These are phyloP conservation scores for Silurus meridionalis DNA, from an alignment of 2,113 vertebrate genomes.

Conservation along the genomic window DNA sequence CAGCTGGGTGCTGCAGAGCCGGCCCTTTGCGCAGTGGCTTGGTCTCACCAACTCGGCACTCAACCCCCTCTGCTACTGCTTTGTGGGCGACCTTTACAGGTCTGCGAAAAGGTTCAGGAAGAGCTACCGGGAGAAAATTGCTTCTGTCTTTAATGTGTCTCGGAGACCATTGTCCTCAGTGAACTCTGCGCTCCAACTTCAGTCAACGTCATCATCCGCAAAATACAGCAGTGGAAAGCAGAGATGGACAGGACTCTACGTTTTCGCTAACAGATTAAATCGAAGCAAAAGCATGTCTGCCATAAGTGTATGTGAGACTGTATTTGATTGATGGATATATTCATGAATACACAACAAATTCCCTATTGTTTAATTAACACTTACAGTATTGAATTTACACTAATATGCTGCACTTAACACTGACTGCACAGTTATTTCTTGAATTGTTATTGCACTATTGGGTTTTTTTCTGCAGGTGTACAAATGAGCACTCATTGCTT, in stretches of 20 bases:
- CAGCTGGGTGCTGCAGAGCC: conserved; percentile 62
- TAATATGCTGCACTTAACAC: neutral
- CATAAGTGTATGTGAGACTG: conserved; percentile 59
- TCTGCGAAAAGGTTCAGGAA: conserved; percentile 64
- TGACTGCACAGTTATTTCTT: neutral
- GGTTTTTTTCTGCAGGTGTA: neutral
- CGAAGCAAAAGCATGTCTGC: conserved; percentile 54
- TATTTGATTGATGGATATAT: conserved; percentile 41
- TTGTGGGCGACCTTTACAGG: conserved; percentile 67
- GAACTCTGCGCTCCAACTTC: conserved; percentile 30
- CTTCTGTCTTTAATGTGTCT: conserved; percentile 58
- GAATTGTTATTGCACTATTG: neutral
- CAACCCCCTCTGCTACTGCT: conserved; percentile 71
- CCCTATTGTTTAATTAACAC: neutral
- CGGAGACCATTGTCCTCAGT: conserved; percentile 38
- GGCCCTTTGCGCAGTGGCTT: conserved; percentile 69
- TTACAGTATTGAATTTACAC: neutral
- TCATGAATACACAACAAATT: neutral
- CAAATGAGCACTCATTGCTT: neutral
- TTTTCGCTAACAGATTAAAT: conserved; percentile 34
- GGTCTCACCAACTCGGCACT: conserved; percentile 70
- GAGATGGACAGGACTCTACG: conserved; percentile 8
- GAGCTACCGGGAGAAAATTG: conserved; percentile 64
- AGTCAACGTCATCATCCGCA: conserved; percentile 26
- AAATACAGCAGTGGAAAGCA: conserved; percentile 12